Percentiles rank a stretch among this genome's conserved stretches.
phyloP scores from a whole-genome alignment of 1,140 invertebrate genomes.

The Drosophila sturtevanti region DNA sequence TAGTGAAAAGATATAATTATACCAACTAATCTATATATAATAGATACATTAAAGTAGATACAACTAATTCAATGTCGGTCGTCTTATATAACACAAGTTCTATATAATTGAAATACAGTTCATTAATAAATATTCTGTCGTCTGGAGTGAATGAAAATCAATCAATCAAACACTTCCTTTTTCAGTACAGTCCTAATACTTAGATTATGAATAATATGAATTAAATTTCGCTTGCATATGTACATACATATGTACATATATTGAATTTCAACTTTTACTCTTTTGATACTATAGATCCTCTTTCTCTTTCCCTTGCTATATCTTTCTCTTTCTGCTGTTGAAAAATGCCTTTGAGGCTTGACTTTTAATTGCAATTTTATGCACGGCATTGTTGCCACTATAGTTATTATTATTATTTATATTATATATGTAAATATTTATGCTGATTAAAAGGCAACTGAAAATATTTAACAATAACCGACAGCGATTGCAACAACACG shows the following conservation, averaged over 20 bases:
- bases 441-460: conserved; percentile 23
- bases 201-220: no score
- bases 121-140: no score
- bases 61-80: no score
- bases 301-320: not conserved
- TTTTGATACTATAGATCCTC: not conserved
- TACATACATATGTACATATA: not conserved
- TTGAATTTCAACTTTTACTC: not conserved
- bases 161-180: not conserved
- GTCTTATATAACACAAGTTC: no score
- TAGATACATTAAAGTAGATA: no score
- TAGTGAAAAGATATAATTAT: no score
- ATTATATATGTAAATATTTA: conserved; percentile 37
- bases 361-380: conserved; percentile 65
- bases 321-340: not conserved
- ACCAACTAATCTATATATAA: no score
- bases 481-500: not conserved
- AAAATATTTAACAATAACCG: not conserved
- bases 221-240: no score
- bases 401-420: conserved; percentile 20
- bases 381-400: conserved; percentile 28
- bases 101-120: no score
- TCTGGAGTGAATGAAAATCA: not conserved
- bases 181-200: not conserved
- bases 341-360: conserved; percentile 41